Base-by-base conservation (phyloP, 2,797 vertebrate genomes). In the Lycodopsis pacificus region DNA sequence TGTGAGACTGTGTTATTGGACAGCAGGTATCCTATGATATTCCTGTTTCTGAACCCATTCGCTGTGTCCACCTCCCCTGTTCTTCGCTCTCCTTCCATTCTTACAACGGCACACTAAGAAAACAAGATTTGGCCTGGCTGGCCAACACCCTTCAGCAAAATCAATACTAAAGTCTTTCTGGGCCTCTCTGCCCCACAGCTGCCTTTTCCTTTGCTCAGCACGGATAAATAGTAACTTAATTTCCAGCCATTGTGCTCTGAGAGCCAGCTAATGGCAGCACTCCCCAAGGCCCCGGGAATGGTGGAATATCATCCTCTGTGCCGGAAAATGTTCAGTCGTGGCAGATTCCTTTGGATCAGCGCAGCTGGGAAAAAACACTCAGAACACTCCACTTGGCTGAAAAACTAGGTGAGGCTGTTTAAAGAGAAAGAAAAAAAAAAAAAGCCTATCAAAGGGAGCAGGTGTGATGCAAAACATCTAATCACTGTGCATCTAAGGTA, bases 181-280 rank as follows among this genome's bases (percentile, higher is more conserved):
- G 89, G 91, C 77, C 88, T 95, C 95, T 95, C 90, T 90, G 92
- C 93, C 91, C 90, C 90, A 80, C 90, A 90, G 92, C 91, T 94
- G 86, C 91, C 91, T 94, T 95, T 95, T 95, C 95, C 94, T 95
- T 93, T 94, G 92, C 92, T 94, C 93, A 94, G 91, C 90, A 95
- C 82, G 94, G 95, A 96, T 96, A 96, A 96, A 96, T 94, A 58
- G 92, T 95, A 96, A 97, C 93, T 96, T 96, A 94, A 96, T 96
- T 95, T 95, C 91, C 93, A 90, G 93, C 88, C 93, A 95, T 94
- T 90, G 88, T 93, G 94, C 94, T 94, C 91, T 95, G 90, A 96
- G 95, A 96, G 93, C 91, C 93, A 90, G 90, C 94, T 96, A 95
- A 95, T 95, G 93, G 92, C 94, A 94, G 86, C 86, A 87, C 87